Evolutionary conservation across 2,888 invertebrate species (phyloP).

Genomic region (Dorcus hopei): DNA sequence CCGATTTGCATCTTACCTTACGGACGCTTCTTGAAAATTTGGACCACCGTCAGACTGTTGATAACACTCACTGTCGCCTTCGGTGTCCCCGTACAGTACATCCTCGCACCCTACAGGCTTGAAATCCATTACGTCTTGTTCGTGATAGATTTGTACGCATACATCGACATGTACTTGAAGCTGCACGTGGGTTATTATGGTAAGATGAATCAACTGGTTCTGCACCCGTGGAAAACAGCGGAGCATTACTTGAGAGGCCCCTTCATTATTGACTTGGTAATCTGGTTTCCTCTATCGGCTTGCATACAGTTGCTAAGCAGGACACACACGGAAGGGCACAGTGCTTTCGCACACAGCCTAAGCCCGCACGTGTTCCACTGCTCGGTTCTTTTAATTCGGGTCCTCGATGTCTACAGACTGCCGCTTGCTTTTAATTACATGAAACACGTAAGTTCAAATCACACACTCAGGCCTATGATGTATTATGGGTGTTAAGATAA

Average conservation of each 20-base stretch:
- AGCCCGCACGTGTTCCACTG: constrained; percentile 49
- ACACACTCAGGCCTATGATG: not conserved
- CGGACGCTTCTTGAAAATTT: constrained; percentile 32
- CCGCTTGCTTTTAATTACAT: constrained; percentile 51
- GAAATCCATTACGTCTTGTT: constrained; percentile 32
- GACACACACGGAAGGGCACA: constrained; percentile 47
- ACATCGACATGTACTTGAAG: constrained; percentile 53
- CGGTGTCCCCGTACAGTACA: constrained; percentile 23
- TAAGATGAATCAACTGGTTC: constrained; percentile 51
- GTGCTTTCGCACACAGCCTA: constrained; percentile 32
- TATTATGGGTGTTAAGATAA: no score
- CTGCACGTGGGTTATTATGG: constrained; percentile 55
- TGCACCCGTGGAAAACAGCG: constrained; percentile 56
- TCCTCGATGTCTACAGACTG: constrained; percentile 52
- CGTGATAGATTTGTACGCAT: constrained; percentile 50
- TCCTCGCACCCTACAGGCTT: constrained; percentile 17
- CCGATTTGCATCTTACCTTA: constrained; percentile 36
- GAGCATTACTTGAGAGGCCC: constrained; percentile 51
- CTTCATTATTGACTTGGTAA: constrained; percentile 50
- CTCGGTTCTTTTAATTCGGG: constrained; percentile 42
- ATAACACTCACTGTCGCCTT: constrained; percentile 17
- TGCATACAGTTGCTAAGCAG: constrained; percentile 45
- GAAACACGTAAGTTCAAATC: constrained; percentile 41
- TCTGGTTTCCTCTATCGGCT: constrained; percentile 53
- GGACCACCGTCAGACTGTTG: constrained; percentile 26